phyloP scores from a whole-genome alignment of 2,888 invertebrate genomes.

The Drosophila trichaetosa region DNA sequence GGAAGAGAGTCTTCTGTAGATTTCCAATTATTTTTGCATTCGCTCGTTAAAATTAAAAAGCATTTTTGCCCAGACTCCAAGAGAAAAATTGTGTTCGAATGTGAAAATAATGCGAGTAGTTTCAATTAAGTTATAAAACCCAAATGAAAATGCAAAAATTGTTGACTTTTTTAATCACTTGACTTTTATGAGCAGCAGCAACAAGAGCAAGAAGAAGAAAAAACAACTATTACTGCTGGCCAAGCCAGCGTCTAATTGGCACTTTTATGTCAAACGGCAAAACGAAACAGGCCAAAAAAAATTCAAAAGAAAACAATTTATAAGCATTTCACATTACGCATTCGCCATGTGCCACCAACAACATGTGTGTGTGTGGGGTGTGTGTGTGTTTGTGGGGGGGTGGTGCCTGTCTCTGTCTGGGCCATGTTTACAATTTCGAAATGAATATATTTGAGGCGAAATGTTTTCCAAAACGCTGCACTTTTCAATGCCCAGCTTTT shows the following conservation, averaged over 20 bases:
- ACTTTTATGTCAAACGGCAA: slow-evolving; percentile 65
- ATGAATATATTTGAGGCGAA: slow-evolving; percentile 58
- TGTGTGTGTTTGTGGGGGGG: not conserved
- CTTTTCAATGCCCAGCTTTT: slow-evolving; percentile 71
- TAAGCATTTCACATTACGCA: slow-evolving; percentile 67
- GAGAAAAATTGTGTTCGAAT: slow-evolving; percentile 40
- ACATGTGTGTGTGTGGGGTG: not conserved
- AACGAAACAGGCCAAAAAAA: slow-evolving; percentile 33
- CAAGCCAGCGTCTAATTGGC: slow-evolving; percentile 62
- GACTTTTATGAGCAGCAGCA: slow-evolving; percentile 57
- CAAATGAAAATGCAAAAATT: slow-evolving; percentile 33
- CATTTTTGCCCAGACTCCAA: slow-evolving; percentile 43
- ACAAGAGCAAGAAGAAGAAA: not conserved
- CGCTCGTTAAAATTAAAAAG: slow-evolving; percentile 73
- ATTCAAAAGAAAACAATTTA: slow-evolving; percentile 29
- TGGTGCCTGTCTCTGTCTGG: slow-evolving; percentile 43
- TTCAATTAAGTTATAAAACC: slow-evolving; percentile 72
- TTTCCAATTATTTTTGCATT: slow-evolving; percentile 45
- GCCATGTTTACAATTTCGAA: slow-evolving; percentile 70
- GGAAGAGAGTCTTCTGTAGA: not conserved
- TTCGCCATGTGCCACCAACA: slow-evolving; percentile 70
- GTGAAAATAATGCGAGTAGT: slow-evolving; percentile 56
- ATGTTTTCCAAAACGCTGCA: slow-evolving; percentile 63
- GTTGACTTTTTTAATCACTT: slow-evolving; percentile 68
- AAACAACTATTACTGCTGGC: slow-evolving; percentile 14